Conservation (phyloP, 2,797 vertebrate species). For the Hydrolagus colliei region DNA sequence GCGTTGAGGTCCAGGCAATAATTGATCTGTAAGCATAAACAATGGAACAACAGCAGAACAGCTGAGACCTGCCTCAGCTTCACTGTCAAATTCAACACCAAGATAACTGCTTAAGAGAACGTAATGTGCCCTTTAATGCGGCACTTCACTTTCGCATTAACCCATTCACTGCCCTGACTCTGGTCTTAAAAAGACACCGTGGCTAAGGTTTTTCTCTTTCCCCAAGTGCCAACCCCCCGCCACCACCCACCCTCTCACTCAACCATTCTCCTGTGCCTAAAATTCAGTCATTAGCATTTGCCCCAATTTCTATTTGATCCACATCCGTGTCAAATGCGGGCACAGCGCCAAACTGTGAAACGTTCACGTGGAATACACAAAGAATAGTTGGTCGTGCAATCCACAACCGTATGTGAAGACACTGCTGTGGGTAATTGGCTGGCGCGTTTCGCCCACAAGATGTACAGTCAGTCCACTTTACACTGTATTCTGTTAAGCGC, state of each 20-base stretch:
- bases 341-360: too few species aligned
- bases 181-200: not conserved
- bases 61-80: conserved; percentile 2
- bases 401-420: too few species aligned
- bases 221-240: not conserved
- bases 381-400: too few species aligned
- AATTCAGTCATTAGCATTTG: not conserved
- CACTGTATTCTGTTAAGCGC: too few species aligned
- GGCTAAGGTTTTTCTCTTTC: not conserved
- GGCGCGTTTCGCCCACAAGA: too few species aligned
- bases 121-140: not conserved
- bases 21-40: conserved; percentile 40
- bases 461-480: too few species aligned
- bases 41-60: conserved; percentile 36
- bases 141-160: not conserved
- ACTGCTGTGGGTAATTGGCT: too few species aligned
- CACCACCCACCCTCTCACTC: too few species aligned
- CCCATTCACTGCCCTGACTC: not conserved
- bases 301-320: not conserved
- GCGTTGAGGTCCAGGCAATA: conserved; percentile 54
- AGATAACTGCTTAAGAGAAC: not conserved
- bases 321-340: too few species aligned
- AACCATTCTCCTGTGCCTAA: not conserved
- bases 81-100: conserved; percentile 15
- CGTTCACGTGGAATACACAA: too few species aligned